A percentile compares a stretch with the other conserved stretches of the same genome.
These are phyloP conservation scores for Peromyscus melanophrys DNA, from an alignment of 2,797 vertebrate species.

Conservation along the genomic window DNA sequence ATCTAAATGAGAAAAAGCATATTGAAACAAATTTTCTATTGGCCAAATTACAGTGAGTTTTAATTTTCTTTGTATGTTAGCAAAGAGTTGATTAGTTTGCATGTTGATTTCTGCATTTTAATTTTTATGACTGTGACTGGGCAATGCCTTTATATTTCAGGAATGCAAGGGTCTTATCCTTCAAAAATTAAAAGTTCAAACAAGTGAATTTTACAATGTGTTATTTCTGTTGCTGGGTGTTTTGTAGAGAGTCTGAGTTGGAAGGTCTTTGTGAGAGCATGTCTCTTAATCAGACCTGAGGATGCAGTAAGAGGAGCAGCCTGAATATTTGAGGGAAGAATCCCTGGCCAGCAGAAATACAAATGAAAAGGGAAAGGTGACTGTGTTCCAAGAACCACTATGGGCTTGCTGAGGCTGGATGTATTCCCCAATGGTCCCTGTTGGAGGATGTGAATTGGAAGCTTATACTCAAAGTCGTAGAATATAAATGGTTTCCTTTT, in stretches of 20 bases:
- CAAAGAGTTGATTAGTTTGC: background rate
- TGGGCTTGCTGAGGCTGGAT: background rate
- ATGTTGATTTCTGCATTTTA: background rate
- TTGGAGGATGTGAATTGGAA: background rate
- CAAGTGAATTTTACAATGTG: conserved; percentile 61
- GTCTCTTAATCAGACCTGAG: background rate
- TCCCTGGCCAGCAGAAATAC: background rate
- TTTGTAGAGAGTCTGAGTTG: background rate
- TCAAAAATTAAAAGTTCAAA: conserved; percentile 77
- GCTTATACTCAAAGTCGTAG: background rate
- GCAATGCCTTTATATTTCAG: conserved; percentile 39
- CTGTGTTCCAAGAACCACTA: background rate
- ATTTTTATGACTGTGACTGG: background rate
- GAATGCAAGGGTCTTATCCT: background rate
- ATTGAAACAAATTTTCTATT: background rate
- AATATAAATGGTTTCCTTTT: background rate
- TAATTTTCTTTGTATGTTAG: background rate
- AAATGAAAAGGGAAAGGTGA: background rate
- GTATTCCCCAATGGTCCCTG: background rate
- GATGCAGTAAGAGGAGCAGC: background rate
- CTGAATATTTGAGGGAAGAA: background rate
- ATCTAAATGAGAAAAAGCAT: conserved; percentile 31
- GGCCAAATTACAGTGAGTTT: background rate
- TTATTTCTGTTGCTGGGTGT: conserved; percentile 53
- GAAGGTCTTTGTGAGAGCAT: background rate